phyloP scores from a whole-genome alignment of 1,140 invertebrate species.

The Ceratina australensis region DNA sequence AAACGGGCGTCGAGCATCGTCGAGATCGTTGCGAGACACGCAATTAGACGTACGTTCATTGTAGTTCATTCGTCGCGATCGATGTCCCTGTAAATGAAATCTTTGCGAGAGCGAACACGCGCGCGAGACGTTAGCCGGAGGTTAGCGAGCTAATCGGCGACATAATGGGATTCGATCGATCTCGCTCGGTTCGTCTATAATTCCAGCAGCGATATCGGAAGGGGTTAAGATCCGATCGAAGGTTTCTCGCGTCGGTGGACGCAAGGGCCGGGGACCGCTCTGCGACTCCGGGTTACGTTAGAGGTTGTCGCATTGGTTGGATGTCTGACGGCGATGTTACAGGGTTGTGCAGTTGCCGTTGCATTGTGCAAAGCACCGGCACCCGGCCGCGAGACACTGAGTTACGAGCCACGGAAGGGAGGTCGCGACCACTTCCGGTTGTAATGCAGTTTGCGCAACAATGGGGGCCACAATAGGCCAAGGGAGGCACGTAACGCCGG shows the following conservation, averaged over 20 bases:
- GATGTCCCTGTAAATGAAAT: too few relatives aligned
- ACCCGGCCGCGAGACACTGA: conserved; percentile 75
- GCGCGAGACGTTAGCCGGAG: too few relatives aligned
- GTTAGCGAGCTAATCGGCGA: too few relatives aligned
- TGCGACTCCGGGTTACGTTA: conserved; percentile 38
- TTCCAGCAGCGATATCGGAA: background rate
- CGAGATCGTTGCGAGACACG: conserved; percentile 3
- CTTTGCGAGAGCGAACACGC: too few relatives aligned
- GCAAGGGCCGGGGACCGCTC: conserved; percentile 37
- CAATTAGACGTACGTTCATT: too few relatives aligned
- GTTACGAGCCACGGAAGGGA: conserved; percentile 78
- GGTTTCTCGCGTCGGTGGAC: conserved; percentile 7
- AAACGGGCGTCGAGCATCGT: too few relatives aligned
- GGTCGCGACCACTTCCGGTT: conserved; percentile 77
- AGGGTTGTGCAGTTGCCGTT: conserved; percentile 45
- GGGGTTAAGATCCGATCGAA: background rate
- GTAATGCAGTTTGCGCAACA: conserved; percentile 79
- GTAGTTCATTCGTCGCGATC: too few relatives aligned
- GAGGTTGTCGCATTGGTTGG: conserved; percentile 19
- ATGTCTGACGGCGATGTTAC: conserved; percentile 53
- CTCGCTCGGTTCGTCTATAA: too few relatives aligned
- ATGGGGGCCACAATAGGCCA: conserved; percentile 75
- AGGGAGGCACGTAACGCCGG: conserved; percentile 63
- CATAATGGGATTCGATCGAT: too few relatives aligned
- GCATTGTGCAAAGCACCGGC: conserved; percentile 61